Conservation (phyloP, 2,888 invertebrate genomes). For the Nysson spinosus region DNA sequence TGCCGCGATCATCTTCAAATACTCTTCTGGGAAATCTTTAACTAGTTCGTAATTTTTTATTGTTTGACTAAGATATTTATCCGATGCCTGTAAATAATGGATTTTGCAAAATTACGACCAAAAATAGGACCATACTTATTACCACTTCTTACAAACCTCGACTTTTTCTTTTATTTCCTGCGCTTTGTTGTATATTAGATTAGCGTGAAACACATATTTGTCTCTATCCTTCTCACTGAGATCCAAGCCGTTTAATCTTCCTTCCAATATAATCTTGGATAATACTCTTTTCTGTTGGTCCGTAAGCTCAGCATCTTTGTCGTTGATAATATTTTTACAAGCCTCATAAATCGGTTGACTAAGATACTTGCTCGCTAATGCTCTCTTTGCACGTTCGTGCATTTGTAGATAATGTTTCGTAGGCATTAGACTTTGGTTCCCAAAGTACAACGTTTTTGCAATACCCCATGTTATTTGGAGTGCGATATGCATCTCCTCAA, state of each 20-base stretch:
- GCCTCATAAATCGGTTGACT: slow-evolving; percentile 85
- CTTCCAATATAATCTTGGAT: slow-evolving; percentile 89
- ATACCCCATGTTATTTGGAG: slow-evolving; percentile 92
- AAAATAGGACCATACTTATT: too few species aligned
- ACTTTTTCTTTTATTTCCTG: slow-evolving; percentile 84
- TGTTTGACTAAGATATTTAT: slow-evolving; percentile 76
- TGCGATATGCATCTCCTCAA: slow-evolving; percentile 86
- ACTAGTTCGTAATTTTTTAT: slow-evolving; percentile 84
- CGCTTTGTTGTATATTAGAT: slow-evolving; percentile 77
- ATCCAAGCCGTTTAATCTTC: slow-evolving; percentile 89
- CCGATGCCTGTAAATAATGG: slow-evolving; percentile 30
- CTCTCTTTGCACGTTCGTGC: slow-evolving; percentile 87
- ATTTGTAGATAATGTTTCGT: slow-evolving; percentile 88
- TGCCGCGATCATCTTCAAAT: slow-evolving; percentile 83
- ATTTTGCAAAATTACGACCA: too few species aligned
- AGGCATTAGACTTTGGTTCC: slow-evolving; percentile 88
- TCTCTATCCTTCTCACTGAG: slow-evolving; percentile 79
- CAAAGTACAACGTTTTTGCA: slow-evolving; percentile 89
- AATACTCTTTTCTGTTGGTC: slow-evolving; percentile 85
- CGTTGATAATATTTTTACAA: slow-evolving; percentile 80
- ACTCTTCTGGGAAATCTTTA: slow-evolving; percentile 85
- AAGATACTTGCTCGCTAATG: slow-evolving; percentile 86
- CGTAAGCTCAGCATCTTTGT: slow-evolving; percentile 75
- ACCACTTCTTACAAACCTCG: slow-evolving; percentile 75
- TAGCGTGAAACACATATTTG: background rate